These are phyloP conservation scores for Maconellicoccus hirsutus DNA, from an alignment of 1,140 invertebrate species.

Conservation along the genomic window DNA sequence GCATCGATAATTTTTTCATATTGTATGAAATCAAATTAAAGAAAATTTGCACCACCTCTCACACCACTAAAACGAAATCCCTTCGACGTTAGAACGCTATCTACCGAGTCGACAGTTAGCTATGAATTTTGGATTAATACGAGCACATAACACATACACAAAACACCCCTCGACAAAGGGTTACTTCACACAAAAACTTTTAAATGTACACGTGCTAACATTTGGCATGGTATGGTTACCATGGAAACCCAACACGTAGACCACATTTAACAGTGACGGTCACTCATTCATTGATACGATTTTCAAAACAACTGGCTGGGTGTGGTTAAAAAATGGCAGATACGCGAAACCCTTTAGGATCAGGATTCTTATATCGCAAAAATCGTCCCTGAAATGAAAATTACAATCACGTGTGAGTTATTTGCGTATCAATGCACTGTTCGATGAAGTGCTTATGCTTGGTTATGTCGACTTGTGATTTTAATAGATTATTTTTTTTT, in stretches of 20 bases:
- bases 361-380: not conserved
- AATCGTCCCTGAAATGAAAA: not conserved
- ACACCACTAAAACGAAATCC: too few relatives aligned
- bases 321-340: slow-evolving; percentile 21
- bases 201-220: slow-evolving; percentile 13
- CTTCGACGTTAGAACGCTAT: too few relatives aligned
- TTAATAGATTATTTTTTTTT: too few relatives aligned
- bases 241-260: not conserved
- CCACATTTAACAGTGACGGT: slow-evolving; percentile 12
- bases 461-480: too few relatives aligned
- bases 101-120: not conserved
- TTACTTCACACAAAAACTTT: not conserved
- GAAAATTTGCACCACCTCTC: too few relatives aligned
- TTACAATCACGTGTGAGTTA: not conserved
- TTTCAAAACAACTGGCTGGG: slow-evolving; percentile 19
- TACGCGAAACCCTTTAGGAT: not conserved
- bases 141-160: too few relatives aligned
- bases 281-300: slow-evolving; percentile 6
- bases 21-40: too few relatives aligned
- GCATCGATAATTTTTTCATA: too few relatives aligned
- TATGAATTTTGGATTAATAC: not conserved
- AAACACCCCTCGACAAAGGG: not conserved
- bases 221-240: slow-evolving; percentile 13
- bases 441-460: too few relatives aligned
- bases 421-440: too few relatives aligned